Evolutionary conservation across 2,113 vertebrate species (phyloP).

Genomic region (Nesoenas mayeri): DNA sequence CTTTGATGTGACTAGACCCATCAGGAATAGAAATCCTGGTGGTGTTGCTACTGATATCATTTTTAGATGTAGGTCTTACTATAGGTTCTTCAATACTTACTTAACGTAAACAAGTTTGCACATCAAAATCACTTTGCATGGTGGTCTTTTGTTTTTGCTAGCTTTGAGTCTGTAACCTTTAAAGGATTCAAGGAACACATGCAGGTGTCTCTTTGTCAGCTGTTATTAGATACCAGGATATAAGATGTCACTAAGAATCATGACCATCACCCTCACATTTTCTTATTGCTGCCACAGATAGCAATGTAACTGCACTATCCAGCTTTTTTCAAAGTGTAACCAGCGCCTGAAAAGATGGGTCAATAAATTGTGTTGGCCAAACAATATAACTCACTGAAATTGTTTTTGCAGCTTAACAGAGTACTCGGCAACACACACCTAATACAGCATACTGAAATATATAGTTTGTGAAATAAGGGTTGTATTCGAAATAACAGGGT

Average conservation of each 20-base stretch:
- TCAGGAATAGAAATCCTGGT: background rate
- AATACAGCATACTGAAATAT: background rate
- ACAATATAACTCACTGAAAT: slow-evolving; percentile 54
- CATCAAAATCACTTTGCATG: background rate
- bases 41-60: background rate
- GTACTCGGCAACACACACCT: background rate
- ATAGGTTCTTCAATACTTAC: background rate
- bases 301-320: slow-evolving; percentile 38
- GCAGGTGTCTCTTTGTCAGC: slow-evolving; percentile 31
- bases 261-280: slow-evolving; percentile 19
- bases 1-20: slow-evolving; percentile 21
- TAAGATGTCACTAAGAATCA: slow-evolving; percentile 60
- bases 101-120: background rate
- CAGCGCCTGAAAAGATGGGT: slow-evolving; percentile 28
- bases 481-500: slow-evolving; percentile 15
- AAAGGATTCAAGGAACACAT: background rate
- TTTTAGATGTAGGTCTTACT: background rate
- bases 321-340: background rate
- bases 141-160: background rate
- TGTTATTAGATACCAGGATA: slow-evolving; percentile 55
- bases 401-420: slow-evolving; percentile 46
- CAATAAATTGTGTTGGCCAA: slow-evolving; percentile 60
- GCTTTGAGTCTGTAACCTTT: background rate
- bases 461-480: background rate
- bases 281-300: slow-evolving; percentile 28